Evolutionary conservation across 1,140 invertebrate genomes (phyloP).

Genomic region (Cheumatopsyche charites): DNA sequence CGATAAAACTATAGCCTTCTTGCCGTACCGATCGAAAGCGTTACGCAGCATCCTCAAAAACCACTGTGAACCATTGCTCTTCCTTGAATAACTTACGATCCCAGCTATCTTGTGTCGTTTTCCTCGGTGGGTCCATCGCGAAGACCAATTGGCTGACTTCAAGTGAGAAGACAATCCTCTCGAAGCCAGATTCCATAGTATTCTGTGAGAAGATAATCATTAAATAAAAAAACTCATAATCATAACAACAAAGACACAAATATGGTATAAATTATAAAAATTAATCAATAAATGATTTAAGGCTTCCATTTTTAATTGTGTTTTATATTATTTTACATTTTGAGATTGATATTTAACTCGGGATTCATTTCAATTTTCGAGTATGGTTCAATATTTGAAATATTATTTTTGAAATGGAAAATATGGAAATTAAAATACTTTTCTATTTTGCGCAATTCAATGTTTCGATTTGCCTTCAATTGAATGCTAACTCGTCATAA

Average conservation of each 20-base stretch:
- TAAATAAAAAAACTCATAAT: not conserved
- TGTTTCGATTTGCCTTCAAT: too few species aligned
- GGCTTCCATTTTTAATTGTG: too few species aligned
- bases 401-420: too few species aligned
- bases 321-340: too few species aligned
- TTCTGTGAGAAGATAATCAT: not conserved
- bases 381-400: too few species aligned
- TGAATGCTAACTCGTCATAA: too few species aligned
- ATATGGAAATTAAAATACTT: too few species aligned
- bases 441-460: too few species aligned
- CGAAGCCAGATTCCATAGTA: slow-evolving; percentile 38
- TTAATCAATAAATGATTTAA: too few species aligned
- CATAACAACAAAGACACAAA: not conserved
- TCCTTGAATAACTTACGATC: slow-evolving; percentile 21
- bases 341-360: too few species aligned
- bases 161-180: slow-evolving; percentile 20
- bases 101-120: not conserved
- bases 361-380: too few species aligned
- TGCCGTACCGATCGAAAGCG: slow-evolving; percentile 39
- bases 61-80: slow-evolving; percentile 10
- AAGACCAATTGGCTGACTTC: not conserved
- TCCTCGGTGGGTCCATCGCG: slow-evolving; percentile 14
- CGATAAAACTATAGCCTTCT: slow-evolving; percentile 51
- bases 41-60: slow-evolving; percentile 7
- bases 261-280: too few species aligned